Conservation (phyloP, 2,797 vertebrate genomes). For the Caiman crocodilus region DNA sequence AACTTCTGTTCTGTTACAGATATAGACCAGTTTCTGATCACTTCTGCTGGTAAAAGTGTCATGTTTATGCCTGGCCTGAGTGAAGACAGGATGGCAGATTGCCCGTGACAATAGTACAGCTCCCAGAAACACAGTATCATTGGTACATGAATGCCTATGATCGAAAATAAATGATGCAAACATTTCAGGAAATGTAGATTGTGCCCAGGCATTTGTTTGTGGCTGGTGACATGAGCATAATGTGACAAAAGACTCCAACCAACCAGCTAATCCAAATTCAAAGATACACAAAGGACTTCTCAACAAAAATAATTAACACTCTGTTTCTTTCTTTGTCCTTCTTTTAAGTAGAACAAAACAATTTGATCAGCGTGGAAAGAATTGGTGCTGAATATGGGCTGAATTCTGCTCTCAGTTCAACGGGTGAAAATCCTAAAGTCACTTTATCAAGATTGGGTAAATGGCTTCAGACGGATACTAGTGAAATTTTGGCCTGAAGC, state of each 20-base stretch:
- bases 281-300: conserved; percentile 17
- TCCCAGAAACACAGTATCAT: conserved; percentile 53
- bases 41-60: too few relatives aligned
- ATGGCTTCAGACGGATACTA: neutral
- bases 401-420: neutral
- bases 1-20: too few relatives aligned
- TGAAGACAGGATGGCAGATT: conserved; percentile 49
- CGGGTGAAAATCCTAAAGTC: conserved; percentile 25
- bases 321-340: conserved; percentile 33
- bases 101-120: conserved; percentile 31
- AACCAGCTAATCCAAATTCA: conserved; percentile 60
- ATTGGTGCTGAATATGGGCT: neutral
- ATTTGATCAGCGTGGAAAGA: neutral
- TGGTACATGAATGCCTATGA: conserved; percentile 45
- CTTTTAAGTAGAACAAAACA: conserved; percentile 25
- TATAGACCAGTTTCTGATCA: too few relatives aligned
- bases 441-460: neutral
- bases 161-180: conserved; percentile 49
- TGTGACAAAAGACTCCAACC: conserved; percentile 36
- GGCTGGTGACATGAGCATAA: conserved; percentile 4
- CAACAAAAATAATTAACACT: conserved; percentile 57
- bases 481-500: neutral
- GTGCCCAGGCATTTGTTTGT: conserved; percentile 33
- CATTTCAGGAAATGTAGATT: conserved; percentile 19
- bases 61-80: neutral